Conservation (phyloP, 1,140 invertebrate genomes). For the Ceratina calcarata region DNA sequence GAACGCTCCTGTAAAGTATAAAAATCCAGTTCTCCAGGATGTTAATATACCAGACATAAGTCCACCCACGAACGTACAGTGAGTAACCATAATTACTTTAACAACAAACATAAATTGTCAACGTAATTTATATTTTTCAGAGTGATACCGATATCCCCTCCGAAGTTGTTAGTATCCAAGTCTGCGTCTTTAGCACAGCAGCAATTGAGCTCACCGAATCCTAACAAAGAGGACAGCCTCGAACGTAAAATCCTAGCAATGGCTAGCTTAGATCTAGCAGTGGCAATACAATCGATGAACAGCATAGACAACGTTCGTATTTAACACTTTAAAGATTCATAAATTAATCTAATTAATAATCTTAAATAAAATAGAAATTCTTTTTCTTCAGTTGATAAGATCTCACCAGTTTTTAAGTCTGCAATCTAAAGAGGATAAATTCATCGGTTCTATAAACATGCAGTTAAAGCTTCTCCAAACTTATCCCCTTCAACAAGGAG, state of each 20-base stretch:
- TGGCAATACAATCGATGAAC: constrained; percentile 85
- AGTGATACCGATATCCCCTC: constrained; percentile 80
- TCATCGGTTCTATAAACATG: constrained; percentile 85
- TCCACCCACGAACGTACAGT: constrained; percentile 62
- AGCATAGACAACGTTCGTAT: constrained; percentile 82
- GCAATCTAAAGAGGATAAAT: constrained; percentile 86
- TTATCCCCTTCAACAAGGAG: constrained; percentile 75
- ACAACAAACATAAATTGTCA: too few species aligned
- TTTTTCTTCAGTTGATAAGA: constrained; percentile 73
- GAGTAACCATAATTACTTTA: constrained; percentile 51
- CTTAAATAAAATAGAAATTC: too few species aligned
- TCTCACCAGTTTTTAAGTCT: constrained; percentile 78
- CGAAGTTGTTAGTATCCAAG: constrained; percentile 76
- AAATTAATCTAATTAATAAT: too few species aligned
- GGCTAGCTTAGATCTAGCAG: constrained; percentile 84
- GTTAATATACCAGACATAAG: constrained; percentile 75
- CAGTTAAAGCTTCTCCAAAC: constrained; percentile 85
- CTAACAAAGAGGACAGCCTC: constrained; percentile 79
- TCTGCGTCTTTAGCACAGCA: constrained; percentile 43
- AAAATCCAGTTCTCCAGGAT: constrained; percentile 79
- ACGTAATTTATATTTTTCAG: constrained; percentile 72
- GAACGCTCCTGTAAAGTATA: constrained; percentile 73
- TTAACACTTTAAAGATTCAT: constrained; percentile 5
- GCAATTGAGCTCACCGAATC: constrained; percentile 55
- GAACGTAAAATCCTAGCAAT: constrained; percentile 85